Evolutionary conservation across 2,888 invertebrate species (phyloP), one percentile per base, ranked within the genome.

Genomic region (Eueremaeus valkanovi): DNA sequence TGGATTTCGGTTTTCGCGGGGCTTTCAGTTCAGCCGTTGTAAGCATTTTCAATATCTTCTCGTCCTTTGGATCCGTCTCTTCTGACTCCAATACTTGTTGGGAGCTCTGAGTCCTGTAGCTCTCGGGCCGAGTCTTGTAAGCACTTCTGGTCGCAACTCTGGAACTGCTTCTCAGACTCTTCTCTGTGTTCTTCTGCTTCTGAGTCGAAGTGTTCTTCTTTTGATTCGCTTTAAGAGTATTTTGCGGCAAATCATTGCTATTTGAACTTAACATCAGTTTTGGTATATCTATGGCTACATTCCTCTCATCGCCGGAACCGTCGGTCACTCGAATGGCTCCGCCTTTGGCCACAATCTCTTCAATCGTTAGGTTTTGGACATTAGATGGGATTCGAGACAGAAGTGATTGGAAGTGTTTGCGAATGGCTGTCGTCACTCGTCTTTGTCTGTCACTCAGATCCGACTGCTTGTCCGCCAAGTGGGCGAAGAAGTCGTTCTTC

Each of bases 401-500:
- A 6, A 40, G 2, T 1, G 24, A 21, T 13, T 68, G 36, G 21
- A 68, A 68, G 13, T 36, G 21, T 16, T 68, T 5, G 3, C 68
- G 36, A n/a, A 68, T 42, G 42, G 27, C 68, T 3, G 36, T 16
- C 13, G 24, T 18, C 0, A 42, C 13, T 11, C 68, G 1, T 8
- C 68, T 16, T 0, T 68, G 36, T 24, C 42, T 16, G 36, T 68
- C 68, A 3, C 8, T 21, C 11, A 3, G 24, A 21, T 68, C 68
- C 16, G 24, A 68, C 27, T 42, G 68, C 2, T 13, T 40, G 42
- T 68, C 68, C 0, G 24, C 24, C 42, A 42, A 9, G 24, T 68
- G 68, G 21, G 68, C 68, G 5, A 13, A n/a, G 24, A 68, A 68
- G 40, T 68, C 68, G 68, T 68, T 1, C 16, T 42, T 68, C 68